A percentile compares a stretch with the other conserved stretches of the same genome.
These are phyloP conservation scores for Allophyes oxyacanthae DNA, from an alignment of 2,888 invertebrate genomes.

Conservation along the genomic window DNA sequence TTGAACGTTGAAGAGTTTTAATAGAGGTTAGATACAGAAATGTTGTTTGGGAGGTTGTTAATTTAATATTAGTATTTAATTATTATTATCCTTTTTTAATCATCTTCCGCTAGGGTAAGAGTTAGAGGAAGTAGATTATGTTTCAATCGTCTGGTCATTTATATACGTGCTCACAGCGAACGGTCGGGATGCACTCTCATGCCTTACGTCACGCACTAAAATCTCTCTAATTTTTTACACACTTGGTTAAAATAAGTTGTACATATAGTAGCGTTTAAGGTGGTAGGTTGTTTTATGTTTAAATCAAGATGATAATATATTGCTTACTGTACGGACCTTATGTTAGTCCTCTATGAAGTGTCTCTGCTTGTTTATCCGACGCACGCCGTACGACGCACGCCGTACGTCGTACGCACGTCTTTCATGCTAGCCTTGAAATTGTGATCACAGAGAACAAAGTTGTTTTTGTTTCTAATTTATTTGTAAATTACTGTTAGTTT, in stretches of 20 bases:
- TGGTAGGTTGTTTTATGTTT: slow-evolving; percentile 83
- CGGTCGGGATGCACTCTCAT: slow-evolving; percentile 45
- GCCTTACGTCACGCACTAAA: slow-evolving; percentile 70
- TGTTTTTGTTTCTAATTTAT: slow-evolving; percentile 89
- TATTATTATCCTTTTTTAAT: slow-evolving; percentile 68
- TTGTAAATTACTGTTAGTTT: slow-evolving; percentile 86
- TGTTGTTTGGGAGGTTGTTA: slow-evolving; percentile 85
- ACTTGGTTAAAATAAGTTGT: slow-evolving; percentile 76
- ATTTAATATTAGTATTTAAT: slow-evolving; percentile 73
- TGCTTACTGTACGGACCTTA: slow-evolving; percentile 67
- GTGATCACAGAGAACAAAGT: slow-evolving; percentile 87
- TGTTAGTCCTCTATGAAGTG: slow-evolving; percentile 58
- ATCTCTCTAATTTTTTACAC: slow-evolving; percentile 81
- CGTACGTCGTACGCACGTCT: slow-evolving; percentile 47
- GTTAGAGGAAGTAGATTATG: slow-evolving; percentile 61
- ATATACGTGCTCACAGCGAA: slow-evolving; percentile 52
- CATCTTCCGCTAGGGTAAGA: slow-evolving; percentile 70
- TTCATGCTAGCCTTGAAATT: slow-evolving; percentile 71
- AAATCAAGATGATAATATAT: slow-evolving; percentile 81
- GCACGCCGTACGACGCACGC: slow-evolving; percentile 31
- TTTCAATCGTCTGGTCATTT: slow-evolving; percentile 75
- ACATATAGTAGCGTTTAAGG: slow-evolving; percentile 71
- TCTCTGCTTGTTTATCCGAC: slow-evolving; percentile 64
- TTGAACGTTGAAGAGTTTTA: slow-evolving; percentile 88
- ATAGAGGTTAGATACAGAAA: slow-evolving; percentile 80